Evolutionary conservation across 2,888 invertebrate genomes (phyloP), one percentile per base, ranked within the genome.

Genomic region (Zygogramma bicolorata): DNA sequence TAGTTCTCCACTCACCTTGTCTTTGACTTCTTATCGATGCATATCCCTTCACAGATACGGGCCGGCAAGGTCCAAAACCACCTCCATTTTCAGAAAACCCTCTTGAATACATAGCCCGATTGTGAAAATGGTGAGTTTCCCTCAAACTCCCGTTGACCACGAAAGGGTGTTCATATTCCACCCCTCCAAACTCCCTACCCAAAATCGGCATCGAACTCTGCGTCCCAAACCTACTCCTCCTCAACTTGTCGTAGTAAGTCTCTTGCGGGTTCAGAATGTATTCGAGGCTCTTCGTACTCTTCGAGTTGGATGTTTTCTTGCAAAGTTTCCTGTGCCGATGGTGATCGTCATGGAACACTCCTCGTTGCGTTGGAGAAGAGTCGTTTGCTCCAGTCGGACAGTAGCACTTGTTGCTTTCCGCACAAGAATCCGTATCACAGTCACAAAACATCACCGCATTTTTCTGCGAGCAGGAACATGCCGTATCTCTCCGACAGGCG

Each of bases 321-420:
- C 86, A 85, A 18, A 85, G 70, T 74, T 87, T 87, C 66, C 81
- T 79, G 69, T 85, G 84, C 6, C 78, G 79, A 77, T 81, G 29
- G 76, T 81, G 49, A 73, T 81, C 70, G 0, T 70, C 68, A 3
- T 20, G 65, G 15, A 88, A 86, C 73, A 89, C 89, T 2, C 89
- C 89, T 34, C 88, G 85, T 70, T 88, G 88, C 53, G 89, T 83
- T 63, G 89, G 87, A 6, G 87, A 87, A 0, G 71, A 46, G 22
- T 66, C 78, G 20, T 68, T 75, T 5, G 25, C 42, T 5, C 38
- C 46, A n/a, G 63, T 22, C 13, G 72, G 57, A 84, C 96, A 96
- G 83, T 96, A 96, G 84, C 96, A 96, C 85, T 96, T 96, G 85
- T 95, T 95, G 80, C 93, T 93, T 77, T 95, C 95, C 0, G 94